These are phyloP conservation scores for Rhincodon typus DNA, from an alignment of 2,797 vertebrate species.

Conservation along the genomic window DNA sequence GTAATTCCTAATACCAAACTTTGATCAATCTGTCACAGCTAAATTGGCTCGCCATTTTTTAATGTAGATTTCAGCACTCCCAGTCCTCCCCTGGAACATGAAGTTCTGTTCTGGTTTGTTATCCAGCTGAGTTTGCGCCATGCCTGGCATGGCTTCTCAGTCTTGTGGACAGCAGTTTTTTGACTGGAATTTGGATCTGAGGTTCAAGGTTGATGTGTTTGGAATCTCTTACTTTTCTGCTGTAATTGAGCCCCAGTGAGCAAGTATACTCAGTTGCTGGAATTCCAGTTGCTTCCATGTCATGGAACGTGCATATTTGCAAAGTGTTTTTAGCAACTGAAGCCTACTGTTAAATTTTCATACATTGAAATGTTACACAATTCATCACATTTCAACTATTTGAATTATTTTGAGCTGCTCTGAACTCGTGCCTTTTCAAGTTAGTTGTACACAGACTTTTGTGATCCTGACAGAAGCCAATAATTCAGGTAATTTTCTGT, in stretches of 20 bases:
- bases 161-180: conserved; percentile 30
- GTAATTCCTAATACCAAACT: neutral
- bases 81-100: conserved; percentile 30
- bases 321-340: conserved; percentile 15
- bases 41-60: neutral
- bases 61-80: conserved; percentile 31
- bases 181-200: conserved; percentile 33
- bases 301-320: conserved; percentile 1
- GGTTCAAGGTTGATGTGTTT: conserved; percentile 11
- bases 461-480: conserved; percentile 17
- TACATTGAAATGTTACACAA: conserved; percentile 1
- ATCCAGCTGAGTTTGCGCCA: conserved; percentile 20
- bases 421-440: neutral
- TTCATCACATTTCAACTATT: neutral
- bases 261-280: conserved; percentile 3
- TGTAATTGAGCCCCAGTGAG: conserved; percentile 33
- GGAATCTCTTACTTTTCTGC: conserved; percentile 26
- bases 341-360: conserved; percentile 4
- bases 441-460: neutral
- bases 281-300: conserved; percentile 34
- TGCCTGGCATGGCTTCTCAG: neutral
- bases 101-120: conserved; percentile 24
- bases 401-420: neutral
- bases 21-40: conserved; percentile 8
- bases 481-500: conserved; percentile 26